phyloP scores from a whole-genome alignment of 2,888 invertebrate species.

The Syrista parreyssii region DNA sequence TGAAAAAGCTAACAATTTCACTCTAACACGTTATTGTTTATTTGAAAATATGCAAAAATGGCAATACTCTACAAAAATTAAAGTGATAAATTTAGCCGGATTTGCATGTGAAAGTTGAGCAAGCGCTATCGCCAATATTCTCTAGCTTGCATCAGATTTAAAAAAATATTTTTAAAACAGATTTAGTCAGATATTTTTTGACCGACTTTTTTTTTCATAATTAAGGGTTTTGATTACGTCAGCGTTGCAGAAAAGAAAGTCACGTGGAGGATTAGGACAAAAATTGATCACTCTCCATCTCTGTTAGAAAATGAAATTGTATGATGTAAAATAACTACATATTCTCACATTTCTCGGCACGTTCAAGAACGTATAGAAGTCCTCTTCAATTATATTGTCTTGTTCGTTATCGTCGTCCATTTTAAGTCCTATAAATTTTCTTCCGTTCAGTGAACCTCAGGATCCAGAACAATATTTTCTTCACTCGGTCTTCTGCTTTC shows the following conservation, averaged over 20 bases:
- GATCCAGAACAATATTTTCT: slow-evolving; percentile 4
- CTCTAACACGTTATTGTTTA: neutral
- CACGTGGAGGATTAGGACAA: slow-evolving; percentile 43
- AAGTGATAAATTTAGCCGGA: neutral
- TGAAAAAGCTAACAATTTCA: neutral
- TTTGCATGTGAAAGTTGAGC: neutral
- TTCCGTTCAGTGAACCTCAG: neutral
- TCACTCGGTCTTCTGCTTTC: slow-evolving; percentile 37
- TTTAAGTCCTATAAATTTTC: slow-evolving; percentile 23
- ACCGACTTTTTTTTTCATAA: neutral
- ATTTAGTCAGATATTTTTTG: neutral
- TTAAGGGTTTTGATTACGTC: slow-evolving; percentile 36
- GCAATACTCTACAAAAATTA: neutral
- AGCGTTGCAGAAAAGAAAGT: slow-evolving; percentile 32
- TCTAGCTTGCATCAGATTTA: neutral
- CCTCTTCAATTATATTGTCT: slow-evolving; percentile 76
- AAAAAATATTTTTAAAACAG: neutral
- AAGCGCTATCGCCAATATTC: neutral
- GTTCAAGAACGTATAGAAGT: slow-evolving; percentile 90
- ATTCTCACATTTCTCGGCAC: slow-evolving; percentile 82
- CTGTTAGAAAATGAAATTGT: neutral
- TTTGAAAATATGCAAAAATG: neutral
- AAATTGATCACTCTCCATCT: slow-evolving; percentile 11
- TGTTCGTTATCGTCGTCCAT: slow-evolving; percentile 80
- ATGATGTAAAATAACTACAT: slow-evolving; percentile 9